Percentiles rank a stretch among this genome's conserved stretches.
Conservation (phyloP, 2,797 vertebrate species). For the Oophaga sylvatica region DNA sequence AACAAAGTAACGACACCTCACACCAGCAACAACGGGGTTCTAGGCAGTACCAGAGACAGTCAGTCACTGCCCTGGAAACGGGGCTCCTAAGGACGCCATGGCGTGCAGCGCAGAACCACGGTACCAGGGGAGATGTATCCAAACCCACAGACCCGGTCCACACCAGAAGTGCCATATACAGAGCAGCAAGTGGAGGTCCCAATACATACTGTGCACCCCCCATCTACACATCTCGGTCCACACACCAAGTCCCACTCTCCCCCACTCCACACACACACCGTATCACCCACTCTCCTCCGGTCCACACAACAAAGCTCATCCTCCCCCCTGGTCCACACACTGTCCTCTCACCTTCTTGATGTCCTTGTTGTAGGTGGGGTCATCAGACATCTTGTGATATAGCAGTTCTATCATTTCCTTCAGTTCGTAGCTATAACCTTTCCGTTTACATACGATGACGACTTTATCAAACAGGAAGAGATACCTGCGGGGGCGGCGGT, state of each 20-base stretch:
- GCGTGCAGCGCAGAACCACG: too few relatives aligned
- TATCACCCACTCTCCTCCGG: background rate
- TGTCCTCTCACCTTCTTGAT: constrained; percentile 87
- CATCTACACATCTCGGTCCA: background rate
- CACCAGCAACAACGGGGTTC: too few relatives aligned
- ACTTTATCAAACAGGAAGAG: constrained; percentile 99
- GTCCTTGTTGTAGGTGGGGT: constrained; percentile 97
- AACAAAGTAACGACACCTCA: background rate
- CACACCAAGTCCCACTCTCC: background rate
- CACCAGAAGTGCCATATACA: too few relatives aligned
- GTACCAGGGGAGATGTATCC: too few relatives aligned
- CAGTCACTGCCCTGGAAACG: too few relatives aligned
- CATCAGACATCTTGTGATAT: constrained; percentile 93
- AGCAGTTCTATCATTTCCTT: constrained; percentile 96
- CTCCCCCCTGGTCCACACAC: background rate
- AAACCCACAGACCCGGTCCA: too few relatives aligned
- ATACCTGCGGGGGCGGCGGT: constrained; percentile 79
- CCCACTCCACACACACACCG: background rate
- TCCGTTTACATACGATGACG: constrained; percentile 95
- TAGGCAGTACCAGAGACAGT: too few relatives aligned
- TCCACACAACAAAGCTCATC: background rate
- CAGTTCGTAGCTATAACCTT: constrained; percentile 94
- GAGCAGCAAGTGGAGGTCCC: too few relatives aligned
- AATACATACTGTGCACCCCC: too few relatives aligned
- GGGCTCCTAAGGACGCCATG: too few relatives aligned